Conservation (phyloP, 2,888 invertebrate species). For the Teinopalpus imperialis region DNA sequence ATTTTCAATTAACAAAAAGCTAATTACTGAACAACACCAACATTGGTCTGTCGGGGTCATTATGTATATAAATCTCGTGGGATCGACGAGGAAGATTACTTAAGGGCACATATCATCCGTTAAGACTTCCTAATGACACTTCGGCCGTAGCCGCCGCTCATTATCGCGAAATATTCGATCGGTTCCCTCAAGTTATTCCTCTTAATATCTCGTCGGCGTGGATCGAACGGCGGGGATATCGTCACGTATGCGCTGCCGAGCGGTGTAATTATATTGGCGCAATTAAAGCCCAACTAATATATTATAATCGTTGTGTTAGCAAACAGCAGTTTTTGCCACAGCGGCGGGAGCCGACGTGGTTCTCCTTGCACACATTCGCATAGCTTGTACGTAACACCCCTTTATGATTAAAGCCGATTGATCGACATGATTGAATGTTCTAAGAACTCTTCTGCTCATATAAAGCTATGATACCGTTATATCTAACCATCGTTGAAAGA, state of each 20-base stretch:
- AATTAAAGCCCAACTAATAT: conserved; percentile 80
- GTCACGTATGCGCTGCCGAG: conserved; percentile 74
- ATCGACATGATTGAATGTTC: conserved; percentile 54
- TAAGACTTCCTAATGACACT: conserved; percentile 81
- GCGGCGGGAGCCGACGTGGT: conserved; percentile 57
- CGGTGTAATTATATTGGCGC: conserved; percentile 78
- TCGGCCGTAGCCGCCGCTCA: conserved; percentile 74
- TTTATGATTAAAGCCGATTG: conserved; percentile 51
- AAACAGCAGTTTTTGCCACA: conserved; percentile 72
- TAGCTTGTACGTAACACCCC: conserved; percentile 56
- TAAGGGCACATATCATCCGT: conserved; percentile 68
- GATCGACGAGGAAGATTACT: conserved; percentile 66
- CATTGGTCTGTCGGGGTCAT: conserved; percentile 37
- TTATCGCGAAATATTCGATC: conserved; percentile 79
- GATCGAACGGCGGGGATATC: conserved; percentile 70
- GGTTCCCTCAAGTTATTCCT: conserved; percentile 72
- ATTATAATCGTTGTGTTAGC: conserved; percentile 80
- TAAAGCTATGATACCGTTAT: conserved; percentile 21
- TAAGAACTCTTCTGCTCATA: conserved; percentile 33
- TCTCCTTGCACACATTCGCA: conserved; percentile 54
- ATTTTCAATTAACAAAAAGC: conserved; percentile 18
- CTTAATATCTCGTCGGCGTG: conserved; percentile 73
- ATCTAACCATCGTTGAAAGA: conserved; percentile 5
- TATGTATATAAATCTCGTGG: conserved; percentile 70
- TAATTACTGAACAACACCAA: conserved; percentile 15